phyloP scores from a whole-genome alignment of 2,888 invertebrate species.

The Mythimna albipuncta region DNA sequence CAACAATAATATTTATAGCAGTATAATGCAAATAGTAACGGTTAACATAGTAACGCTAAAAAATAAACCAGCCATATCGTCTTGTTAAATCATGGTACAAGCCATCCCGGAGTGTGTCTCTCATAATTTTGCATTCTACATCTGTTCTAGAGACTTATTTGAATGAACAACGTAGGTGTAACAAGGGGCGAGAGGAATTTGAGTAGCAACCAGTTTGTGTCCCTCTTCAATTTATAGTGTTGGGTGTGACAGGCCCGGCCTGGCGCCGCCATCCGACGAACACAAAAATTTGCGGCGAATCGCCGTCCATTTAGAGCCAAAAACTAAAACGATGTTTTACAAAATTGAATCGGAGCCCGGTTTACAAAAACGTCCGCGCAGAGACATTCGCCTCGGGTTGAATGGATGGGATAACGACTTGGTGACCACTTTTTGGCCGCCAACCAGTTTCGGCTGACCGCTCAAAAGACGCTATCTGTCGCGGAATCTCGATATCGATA shows the following conservation, averaged over 20 bases:
- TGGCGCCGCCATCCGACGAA: conserved; percentile 64
- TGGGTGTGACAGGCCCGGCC: conserved; percentile 40
- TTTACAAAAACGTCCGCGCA: conserved; percentile 70
- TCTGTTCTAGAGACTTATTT: conserved; percentile 54
- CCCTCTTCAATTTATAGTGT: conserved; percentile 55
- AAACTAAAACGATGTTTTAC: conserved; percentile 71
- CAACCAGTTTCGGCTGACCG: conserved; percentile 76
- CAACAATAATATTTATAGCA: conserved; percentile 7
- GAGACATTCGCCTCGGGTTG: conserved; percentile 71
- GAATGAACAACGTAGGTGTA: conserved; percentile 58
- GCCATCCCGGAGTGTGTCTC: conserved; percentile 20
- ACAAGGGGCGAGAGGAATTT: conserved; percentile 57
- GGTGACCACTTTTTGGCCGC: conserved; percentile 72
- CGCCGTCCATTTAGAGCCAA: conserved; percentile 65
- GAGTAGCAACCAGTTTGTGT: conserved; percentile 51
- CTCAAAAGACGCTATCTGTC: conserved; percentile 73
- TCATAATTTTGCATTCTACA: conserved; percentile 46
- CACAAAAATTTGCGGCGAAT: conserved; percentile 57
- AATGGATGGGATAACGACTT: conserved; percentile 77
- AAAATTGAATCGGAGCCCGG: conserved; percentile 63
- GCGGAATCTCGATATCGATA: conserved; percentile 76
- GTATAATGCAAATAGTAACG: conserved; percentile 33
- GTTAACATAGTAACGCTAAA: conserved; percentile 2
- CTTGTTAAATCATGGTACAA: conserved; percentile 18
- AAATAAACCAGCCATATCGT: conserved; percentile 27